These are phyloP conservation scores for Meles meles DNA, from an alignment of 2,113 vertebrate genomes.

Conservation along the genomic window DNA sequence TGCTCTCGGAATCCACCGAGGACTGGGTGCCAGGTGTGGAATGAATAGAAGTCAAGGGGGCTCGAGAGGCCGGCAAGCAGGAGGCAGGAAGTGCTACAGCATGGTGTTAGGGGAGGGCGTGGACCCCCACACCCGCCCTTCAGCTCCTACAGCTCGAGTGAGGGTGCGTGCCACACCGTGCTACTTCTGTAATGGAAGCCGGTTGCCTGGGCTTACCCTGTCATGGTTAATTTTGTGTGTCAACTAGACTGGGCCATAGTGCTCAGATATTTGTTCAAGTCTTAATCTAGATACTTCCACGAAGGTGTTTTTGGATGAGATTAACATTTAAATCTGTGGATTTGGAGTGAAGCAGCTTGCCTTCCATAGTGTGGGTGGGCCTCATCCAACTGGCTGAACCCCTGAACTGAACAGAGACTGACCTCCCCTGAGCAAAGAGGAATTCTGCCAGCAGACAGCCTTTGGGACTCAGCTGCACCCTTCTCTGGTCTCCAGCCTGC, in stretches of 20 bases:
- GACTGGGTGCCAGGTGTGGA: background rate
- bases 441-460: background rate
- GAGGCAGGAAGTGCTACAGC: rapidly evolving
- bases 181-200: background rate
- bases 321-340: background rate
- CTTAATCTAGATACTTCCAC: background rate
- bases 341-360: background rate
- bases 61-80: background rate
- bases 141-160: no score
- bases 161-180: background rate
- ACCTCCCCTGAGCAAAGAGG: background rate
- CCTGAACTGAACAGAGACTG: background rate
- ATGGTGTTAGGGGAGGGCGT: rapidly evolving
- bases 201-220: background rate
- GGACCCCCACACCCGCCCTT: background rate
- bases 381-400: background rate
- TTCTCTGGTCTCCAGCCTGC: background rate
- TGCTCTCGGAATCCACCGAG: background rate
- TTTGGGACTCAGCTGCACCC: background rate
- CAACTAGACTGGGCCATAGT: background rate
- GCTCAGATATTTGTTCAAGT: background rate
- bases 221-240: no score
- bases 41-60: background rate
- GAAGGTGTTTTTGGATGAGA: background rate
- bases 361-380: background rate